Evolutionary conservation across 2,888 invertebrate genomes (phyloP).

Genomic region (Drosophila rubida): DNA sequence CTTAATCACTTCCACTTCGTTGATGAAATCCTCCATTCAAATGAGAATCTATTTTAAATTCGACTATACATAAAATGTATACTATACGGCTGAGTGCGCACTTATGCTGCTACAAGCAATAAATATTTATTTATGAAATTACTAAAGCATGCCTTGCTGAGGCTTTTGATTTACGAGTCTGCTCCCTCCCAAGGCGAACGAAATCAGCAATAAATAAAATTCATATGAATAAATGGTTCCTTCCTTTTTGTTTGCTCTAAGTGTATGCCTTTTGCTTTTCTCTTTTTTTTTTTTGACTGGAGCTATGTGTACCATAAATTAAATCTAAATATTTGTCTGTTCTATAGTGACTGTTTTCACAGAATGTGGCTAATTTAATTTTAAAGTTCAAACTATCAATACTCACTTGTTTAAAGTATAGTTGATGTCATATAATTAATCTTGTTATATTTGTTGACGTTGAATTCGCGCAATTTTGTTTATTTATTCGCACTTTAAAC

Average conservation of each 20-base stretch:
- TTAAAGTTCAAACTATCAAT: neutral
- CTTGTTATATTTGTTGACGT: conserved; percentile 3
- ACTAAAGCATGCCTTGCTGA: neutral
- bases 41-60: neutral
- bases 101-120: neutral
- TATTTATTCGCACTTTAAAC: conserved; percentile 7
- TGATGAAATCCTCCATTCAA: conserved; percentile 1
- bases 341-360: neutral
- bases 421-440: conserved; percentile 19
- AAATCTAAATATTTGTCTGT: neutral
- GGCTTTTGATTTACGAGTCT: neutral
- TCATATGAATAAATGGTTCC: neutral
- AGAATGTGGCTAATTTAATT: neutral
- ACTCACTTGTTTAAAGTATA: conserved; percentile 36
- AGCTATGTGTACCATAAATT: neutral
- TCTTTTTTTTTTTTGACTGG: neutral
- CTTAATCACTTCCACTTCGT: conserved; percentile 23
- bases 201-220: neutral
- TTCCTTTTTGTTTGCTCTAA: neutral
- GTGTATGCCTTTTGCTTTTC: neutral
- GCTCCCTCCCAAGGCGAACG: neutral
- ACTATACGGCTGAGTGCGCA: neutral
- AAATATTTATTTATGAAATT: neutral
- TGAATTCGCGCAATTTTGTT: conserved; percentile 1
- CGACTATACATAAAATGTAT: neutral